These are phyloP conservation scores for Dolichopus griseipennis DNA, from an alignment of 2,888 invertebrate species.

Conservation along the genomic window DNA sequence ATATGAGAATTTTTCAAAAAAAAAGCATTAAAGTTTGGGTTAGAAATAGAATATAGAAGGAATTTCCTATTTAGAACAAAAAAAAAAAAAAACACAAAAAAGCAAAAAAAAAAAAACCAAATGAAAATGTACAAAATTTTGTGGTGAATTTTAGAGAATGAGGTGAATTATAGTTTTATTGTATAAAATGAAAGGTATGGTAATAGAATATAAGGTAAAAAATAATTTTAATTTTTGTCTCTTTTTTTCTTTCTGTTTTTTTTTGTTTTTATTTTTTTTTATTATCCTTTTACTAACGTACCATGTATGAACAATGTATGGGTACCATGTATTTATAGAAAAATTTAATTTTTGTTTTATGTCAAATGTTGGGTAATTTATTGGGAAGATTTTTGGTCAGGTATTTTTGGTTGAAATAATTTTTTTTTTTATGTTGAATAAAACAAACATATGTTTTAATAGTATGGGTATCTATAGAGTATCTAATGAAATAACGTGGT, in stretches of 20 bases:
- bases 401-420: not conserved
- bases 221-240: too few species aligned
- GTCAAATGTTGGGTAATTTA: conserved; percentile 6
- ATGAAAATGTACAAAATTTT: not conserved
- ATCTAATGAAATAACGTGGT: too few species aligned
- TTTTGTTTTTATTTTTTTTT: too few species aligned
- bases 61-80: not conserved
- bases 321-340: not conserved
- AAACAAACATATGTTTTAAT: too few species aligned
- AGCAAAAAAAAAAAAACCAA: too few species aligned
- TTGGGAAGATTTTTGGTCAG: conserved; percentile 1
- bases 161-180: not conserved
- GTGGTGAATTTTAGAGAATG: not conserved
- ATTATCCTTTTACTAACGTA: too few species aligned
- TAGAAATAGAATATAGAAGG: not conserved
- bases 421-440: too few species aligned
- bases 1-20: too few species aligned
- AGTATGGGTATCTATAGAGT: too few species aligned
- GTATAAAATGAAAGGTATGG: not conserved
- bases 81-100: too few species aligned
- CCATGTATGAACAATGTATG: too few species aligned
- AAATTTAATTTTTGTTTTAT: not conserved
- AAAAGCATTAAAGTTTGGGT: not conserved
- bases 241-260: too few species aligned
- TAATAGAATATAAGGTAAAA: not conserved